A percentile compares a stretch with the other conserved stretches of the same genome.
Evolutionary conservation across 2,888 invertebrate species (phyloP).

Genomic region (Melanostoma mellinum): DNA sequence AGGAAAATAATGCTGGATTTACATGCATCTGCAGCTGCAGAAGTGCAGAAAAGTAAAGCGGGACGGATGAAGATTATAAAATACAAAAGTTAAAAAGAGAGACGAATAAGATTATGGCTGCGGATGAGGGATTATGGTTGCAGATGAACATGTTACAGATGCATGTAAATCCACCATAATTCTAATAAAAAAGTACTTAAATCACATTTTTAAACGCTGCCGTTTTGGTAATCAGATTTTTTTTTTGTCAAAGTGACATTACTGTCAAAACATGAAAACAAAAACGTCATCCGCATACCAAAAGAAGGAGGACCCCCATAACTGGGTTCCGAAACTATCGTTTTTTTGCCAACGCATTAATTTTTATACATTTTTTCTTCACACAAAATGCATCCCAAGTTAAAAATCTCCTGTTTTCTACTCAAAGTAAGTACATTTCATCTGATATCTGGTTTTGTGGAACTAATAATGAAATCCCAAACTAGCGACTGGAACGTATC

Average conservation of each 20-base stretch:
- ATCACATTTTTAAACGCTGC: constrained; percentile 18
- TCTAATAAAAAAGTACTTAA: not conserved
- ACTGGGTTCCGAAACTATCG: constrained; percentile 46
- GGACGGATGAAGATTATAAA: too few relatives aligned
- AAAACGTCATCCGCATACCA: constrained; percentile 47
- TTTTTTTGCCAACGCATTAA: constrained; percentile 68
- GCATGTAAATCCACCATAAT: too few relatives aligned
- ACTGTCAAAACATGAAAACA: constrained; percentile 50
- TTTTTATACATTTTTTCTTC: constrained; percentile 38
- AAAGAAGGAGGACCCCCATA: constrained; percentile 47
- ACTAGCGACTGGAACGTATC: constrained; percentile 86
- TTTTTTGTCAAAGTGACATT: too few relatives aligned
- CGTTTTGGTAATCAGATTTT: too few relatives aligned
- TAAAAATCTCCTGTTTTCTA: constrained; percentile 88
- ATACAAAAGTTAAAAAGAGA: too few relatives aligned
- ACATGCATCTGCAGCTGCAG: too few relatives aligned
- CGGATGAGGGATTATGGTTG: too few relatives aligned
- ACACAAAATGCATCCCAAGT: constrained; percentile 86
- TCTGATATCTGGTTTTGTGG: constrained; percentile 37
- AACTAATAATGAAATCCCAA: constrained; percentile 4
- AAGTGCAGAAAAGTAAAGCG: too few relatives aligned
- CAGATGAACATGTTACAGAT: too few relatives aligned
- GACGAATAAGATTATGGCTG: too few relatives aligned
- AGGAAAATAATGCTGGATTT: too few relatives aligned
- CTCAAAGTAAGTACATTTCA: constrained; percentile 84